Percentiles rank a stretch among this genome's conserved stretches.
Evolutionary conservation across 23 tunicate species (phyloP).

Genomic region (Trididemnum nubilum): DNA sequence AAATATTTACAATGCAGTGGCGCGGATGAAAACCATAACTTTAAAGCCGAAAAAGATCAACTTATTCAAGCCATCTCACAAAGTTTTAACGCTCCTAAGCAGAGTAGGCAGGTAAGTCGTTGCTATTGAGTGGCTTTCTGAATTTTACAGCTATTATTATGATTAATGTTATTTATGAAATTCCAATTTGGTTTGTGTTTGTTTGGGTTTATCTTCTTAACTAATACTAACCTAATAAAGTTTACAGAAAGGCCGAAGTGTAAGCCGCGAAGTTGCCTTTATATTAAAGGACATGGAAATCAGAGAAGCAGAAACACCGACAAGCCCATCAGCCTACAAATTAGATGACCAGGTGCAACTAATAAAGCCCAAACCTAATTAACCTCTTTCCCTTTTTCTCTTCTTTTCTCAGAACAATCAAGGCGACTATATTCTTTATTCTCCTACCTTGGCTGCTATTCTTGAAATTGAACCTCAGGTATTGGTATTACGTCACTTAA

Average conservation of each 20-base stretch:
- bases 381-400: neutral
- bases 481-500: too few species aligned
- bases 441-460: conserved; percentile 69
- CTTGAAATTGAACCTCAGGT: conserved; percentile 83
- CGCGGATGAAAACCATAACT: conserved; percentile 57
- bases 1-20: neutral
- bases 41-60: conserved; percentile 74
- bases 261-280: conserved; percentile 57
- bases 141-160: too few species aligned
- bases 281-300: conserved; percentile 57
- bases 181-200: too few species aligned
- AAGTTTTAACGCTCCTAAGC: conserved; percentile 35
- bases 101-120: conserved; percentile 30
- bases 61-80: conserved; percentile 57
- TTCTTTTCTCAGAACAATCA: conserved; percentile 8
- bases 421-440: conserved; percentile 68
- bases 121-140: too few species aligned
- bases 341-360: conserved; percentile 26
- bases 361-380: neutral
- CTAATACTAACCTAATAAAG: too few species aligned
- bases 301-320: conserved; percentile 18
- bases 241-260: conserved; percentile 8
- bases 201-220: too few species aligned
- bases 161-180: too few species aligned
- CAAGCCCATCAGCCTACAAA: neutral